A percentile compares a stretch with the other conserved stretches of the same genome.
phyloP scores from a whole-genome alignment of 2,113 vertebrate genomes.

The Sclerurus mexicanus region DNA sequence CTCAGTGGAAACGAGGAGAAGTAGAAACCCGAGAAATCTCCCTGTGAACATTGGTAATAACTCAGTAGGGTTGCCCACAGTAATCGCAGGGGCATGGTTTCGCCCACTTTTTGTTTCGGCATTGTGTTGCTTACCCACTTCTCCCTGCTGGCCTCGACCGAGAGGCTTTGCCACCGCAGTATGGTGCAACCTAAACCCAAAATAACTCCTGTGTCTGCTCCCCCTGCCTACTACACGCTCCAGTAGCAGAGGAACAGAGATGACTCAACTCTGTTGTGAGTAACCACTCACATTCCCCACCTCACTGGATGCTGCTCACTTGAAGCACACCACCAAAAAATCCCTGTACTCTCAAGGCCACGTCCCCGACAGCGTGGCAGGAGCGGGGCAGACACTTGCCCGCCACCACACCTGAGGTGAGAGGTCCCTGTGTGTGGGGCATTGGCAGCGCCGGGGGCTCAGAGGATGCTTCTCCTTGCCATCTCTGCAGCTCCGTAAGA shows the following conservation, averaged over 20 bases:
- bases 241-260: neutral
- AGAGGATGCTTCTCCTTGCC: neutral
- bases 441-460: accelerated
- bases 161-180: neutral
- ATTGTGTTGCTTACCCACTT: accelerated
- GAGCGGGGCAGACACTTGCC: accelerated
- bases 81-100: accelerated
- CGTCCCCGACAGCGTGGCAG: neutral
- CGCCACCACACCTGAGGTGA: accelerated
- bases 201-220: neutral
- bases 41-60: neutral
- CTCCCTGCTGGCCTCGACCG: accelerated
- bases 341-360: accelerated
- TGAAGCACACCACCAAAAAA: neutral
- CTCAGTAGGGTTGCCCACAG: neutral
- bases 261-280: neutral
- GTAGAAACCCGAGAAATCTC: neutral
- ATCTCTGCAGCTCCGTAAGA: neutral
- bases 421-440: accelerated
- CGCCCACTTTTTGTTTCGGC: neutral
- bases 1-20: neutral
- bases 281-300: neutral
- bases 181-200: neutral
- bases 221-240: neutral
- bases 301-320: neutral